These are phyloP conservation scores for Salmo trutta DNA, from an alignment of 2,797 vertebrate genomes.

Conservation along the genomic window DNA sequence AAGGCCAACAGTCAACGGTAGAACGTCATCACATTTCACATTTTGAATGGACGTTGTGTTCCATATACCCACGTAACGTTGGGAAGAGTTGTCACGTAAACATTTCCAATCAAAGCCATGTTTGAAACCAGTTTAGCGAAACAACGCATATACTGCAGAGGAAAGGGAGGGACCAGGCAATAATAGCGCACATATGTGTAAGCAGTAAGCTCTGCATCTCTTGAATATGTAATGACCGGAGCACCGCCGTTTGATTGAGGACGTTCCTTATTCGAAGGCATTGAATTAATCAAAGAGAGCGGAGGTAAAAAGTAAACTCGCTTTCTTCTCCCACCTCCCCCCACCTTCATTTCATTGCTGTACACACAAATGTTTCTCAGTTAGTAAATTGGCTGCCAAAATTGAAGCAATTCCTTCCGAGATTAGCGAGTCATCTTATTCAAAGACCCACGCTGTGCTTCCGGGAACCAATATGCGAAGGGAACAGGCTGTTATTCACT, in stretches of 20 bases:
- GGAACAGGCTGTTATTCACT: conserved; percentile 1
- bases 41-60: background rate
- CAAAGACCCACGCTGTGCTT: conserved; percentile 17
- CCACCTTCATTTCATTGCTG: conserved; percentile 17
- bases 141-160: too few species aligned
- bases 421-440: conserved; percentile 45
- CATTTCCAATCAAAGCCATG: too few species aligned
- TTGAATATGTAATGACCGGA: conserved; percentile 35
- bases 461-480: conserved; percentile 24
- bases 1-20: too few species aligned
- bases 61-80: background rate
- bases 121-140: too few species aligned
- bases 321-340: background rate
- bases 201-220: background rate
- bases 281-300: conserved; percentile 40
- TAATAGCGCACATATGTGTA: conserved; percentile 4
- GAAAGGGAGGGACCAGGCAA: background rate
- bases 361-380: conserved; percentile 19
- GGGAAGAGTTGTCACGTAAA: background rate
- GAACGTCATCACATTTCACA: background rate
- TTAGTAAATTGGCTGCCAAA: conserved; percentile 45
- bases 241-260: conserved; percentile 40
- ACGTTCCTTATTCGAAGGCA: conserved; percentile 33
- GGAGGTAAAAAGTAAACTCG: background rate
- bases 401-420: conserved; percentile 45